These are phyloP conservation scores for Cryptotermes secundus DNA, from an alignment of 1,140 invertebrate species.

Conservation along the genomic window DNA sequence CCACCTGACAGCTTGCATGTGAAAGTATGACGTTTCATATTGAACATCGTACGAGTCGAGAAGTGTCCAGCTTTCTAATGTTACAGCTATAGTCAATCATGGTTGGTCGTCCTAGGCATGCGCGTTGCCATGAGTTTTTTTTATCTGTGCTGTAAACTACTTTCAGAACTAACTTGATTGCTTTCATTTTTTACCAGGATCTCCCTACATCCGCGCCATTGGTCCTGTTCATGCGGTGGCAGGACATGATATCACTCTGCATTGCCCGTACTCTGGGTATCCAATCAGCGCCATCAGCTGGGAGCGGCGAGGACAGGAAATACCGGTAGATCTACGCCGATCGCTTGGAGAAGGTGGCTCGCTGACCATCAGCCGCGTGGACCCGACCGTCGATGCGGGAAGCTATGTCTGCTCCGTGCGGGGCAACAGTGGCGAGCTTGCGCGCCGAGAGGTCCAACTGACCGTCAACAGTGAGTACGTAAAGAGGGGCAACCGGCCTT, in stretches of 20 bases:
- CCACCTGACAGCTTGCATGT: too few species aligned
- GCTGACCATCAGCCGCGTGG: slow-evolving; percentile 72
- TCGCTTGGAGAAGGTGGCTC: slow-evolving; percentile 63
- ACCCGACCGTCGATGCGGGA: slow-evolving; percentile 54
- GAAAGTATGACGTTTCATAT: too few species aligned
- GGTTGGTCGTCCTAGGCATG: too few species aligned
- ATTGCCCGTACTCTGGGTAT: slow-evolving; percentile 57
- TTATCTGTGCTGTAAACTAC: too few species aligned
- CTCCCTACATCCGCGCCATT: slow-evolving; percentile 54
- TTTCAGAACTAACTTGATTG: too few species aligned
- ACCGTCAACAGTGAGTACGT: slow-evolving; percentile 42
- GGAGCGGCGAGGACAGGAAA: slow-evolving; percentile 47
- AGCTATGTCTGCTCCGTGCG: not conserved
- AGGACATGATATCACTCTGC: slow-evolving; percentile 49
- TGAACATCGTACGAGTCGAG: too few species aligned
- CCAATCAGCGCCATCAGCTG: slow-evolving; percentile 54
- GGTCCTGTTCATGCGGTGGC: slow-evolving; percentile 56
- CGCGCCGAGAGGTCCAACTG: slow-evolving; percentile 22
- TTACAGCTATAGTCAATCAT: too few species aligned
- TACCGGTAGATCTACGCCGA: not conserved
- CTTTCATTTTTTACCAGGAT: slow-evolving; percentile 43
- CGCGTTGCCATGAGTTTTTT: too few species aligned
- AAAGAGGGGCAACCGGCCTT: not conserved
- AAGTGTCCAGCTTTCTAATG: too few species aligned
- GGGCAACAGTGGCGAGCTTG: not conserved